Conservation (phyloP, 2,888 invertebrate genomes). For the Parnassius orleans region DNA sequence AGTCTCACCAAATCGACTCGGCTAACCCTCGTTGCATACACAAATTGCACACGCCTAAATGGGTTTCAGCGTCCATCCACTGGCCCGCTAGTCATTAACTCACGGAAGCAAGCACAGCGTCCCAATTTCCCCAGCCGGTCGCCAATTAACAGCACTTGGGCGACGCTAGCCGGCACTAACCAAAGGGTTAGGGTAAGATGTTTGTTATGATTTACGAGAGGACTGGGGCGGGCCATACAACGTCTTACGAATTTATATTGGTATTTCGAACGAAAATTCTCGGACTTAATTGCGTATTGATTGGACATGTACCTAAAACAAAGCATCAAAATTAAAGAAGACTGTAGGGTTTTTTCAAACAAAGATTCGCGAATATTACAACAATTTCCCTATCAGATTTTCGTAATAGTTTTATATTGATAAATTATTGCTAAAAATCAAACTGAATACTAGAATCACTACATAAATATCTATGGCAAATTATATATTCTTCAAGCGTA, state of each 20-base stretch:
- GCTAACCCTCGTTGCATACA: conserved; percentile 63
- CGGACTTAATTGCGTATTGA: conserved; percentile 17
- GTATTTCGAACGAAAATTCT: conserved; percentile 9
- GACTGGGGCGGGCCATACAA: conserved; percentile 13
- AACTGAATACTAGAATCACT: too few species aligned
- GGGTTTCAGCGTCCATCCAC: conserved; percentile 76
- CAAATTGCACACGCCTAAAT: conserved; percentile 77
- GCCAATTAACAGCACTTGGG: conserved; percentile 76
- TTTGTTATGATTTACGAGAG: conserved; percentile 45
- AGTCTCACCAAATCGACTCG: conserved; percentile 55
- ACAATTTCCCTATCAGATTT: too few species aligned
- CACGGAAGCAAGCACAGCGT: conserved; percentile 76
- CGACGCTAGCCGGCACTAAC: conserved; percentile 52
- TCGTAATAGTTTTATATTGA: too few species aligned
- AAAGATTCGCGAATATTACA: too few species aligned
- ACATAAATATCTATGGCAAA: too few species aligned
- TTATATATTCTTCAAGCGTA: too few species aligned
- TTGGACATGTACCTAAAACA: neutral
- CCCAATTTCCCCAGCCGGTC: conserved; percentile 75
- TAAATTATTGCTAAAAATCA: too few species aligned
- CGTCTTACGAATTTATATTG: conserved; percentile 11
- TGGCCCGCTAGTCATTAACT: conserved; percentile 76
- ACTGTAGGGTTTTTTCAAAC: neutral
- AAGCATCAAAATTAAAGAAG: neutral
- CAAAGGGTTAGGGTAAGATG: conserved; percentile 72